Conservation (phyloP, 2,113 vertebrate species). For the Menidia beryllina region DNA sequence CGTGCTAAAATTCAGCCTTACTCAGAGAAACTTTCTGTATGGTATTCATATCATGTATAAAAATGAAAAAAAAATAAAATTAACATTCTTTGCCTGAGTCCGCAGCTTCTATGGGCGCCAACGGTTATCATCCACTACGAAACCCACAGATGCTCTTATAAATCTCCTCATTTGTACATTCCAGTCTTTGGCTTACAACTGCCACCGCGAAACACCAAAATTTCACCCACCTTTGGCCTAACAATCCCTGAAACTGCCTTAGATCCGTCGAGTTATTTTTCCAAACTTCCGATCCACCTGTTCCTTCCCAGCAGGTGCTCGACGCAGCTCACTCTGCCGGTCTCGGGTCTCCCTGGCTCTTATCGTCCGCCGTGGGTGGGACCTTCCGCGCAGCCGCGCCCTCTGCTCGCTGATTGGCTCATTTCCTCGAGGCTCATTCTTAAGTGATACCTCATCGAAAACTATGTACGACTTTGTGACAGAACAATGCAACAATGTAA, state of each 20-base stretch:
- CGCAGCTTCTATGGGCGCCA: no score
- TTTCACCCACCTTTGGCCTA: slow-evolving; percentile 19
- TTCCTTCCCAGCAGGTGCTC: neutral
- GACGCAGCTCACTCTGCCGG: neutral
- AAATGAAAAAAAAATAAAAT: no score
- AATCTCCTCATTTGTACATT: no score
- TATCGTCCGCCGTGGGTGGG: slow-evolving; percentile 26
- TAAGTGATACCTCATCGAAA: slow-evolving; percentile 15
- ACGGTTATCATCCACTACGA: no score
- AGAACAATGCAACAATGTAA: neutral
- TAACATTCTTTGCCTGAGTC: no score
- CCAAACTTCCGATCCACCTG: slow-evolving; percentile 20
- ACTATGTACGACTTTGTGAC: slow-evolving; percentile 4
- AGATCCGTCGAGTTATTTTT: neutral
- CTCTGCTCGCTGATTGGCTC: slow-evolving; percentile 41
- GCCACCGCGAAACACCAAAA: neutral
- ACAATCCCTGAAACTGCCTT: neutral
- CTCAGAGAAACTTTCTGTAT: no score
- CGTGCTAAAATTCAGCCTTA: no score
- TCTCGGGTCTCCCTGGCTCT: neutral
- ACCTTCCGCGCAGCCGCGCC: fast-evolving
- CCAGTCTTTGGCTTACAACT: neutral
- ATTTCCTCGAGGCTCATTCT: slow-evolving; percentile 11
- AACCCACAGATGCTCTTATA: no score
- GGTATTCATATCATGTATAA: no score